phyloP scores from a whole-genome alignment of 2,888 invertebrate genomes.

The Adineta ricciae region DNA sequence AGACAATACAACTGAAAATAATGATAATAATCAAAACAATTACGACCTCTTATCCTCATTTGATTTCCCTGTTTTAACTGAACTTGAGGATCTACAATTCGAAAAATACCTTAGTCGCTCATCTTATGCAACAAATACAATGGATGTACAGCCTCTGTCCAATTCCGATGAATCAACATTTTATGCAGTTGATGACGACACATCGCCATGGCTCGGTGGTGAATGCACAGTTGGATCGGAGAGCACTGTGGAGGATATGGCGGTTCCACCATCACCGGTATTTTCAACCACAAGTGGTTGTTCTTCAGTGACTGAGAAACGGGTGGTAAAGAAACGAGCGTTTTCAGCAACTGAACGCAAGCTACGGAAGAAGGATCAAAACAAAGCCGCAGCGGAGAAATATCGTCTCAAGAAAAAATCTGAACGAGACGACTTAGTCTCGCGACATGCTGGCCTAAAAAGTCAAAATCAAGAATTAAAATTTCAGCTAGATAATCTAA shows the following conservation, averaged over 20 bases:
- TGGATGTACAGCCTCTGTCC: neutral
- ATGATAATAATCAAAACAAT: neutral
- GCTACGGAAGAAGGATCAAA: neutral
- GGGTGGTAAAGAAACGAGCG: neutral
- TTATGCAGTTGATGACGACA: too few relatives aligned
- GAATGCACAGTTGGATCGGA: neutral
- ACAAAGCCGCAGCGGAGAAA: conserved; percentile 13
- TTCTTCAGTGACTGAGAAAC: neutral
- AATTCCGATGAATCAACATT: neutral
- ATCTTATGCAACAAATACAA: neutral
- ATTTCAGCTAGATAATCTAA: neutral
- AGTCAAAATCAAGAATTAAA: neutral
- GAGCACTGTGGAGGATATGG: neutral
- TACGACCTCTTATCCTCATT: neutral
- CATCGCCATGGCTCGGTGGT: neutral
- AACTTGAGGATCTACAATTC: neutral
- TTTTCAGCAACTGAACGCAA: neutral
- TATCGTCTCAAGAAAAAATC: neutral
- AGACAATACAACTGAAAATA: neutral
- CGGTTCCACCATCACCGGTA: neutral
- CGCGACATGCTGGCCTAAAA: neutral
- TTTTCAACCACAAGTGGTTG: neutral
- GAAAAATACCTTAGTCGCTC: neutral
- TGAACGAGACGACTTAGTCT: neutral
- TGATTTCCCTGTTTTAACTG: neutral